Evolutionary conservation across 1,140 invertebrate species (phyloP).

Genomic region (Glomeris maerens): DNA sequence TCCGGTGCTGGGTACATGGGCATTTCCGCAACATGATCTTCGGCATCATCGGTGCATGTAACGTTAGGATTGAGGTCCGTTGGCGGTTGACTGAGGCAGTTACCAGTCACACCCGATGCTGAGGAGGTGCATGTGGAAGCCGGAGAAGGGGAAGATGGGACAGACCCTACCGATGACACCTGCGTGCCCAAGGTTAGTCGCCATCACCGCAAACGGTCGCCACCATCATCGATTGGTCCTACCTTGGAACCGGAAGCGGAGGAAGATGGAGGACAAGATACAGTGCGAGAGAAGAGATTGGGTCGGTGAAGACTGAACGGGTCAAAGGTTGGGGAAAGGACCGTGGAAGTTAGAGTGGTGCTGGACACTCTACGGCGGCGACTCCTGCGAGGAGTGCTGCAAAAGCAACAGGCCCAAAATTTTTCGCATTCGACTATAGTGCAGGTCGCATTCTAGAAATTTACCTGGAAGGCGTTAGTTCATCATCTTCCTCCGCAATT

Average conservation of each 20-base stretch:
- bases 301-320: slow-evolving; percentile 4
- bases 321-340: slow-evolving; percentile 1
- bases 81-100: slow-evolving; percentile 12
- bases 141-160: slow-evolving; percentile 29
- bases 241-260: neutral
- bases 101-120: slow-evolving; percentile 7
- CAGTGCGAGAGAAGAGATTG: neutral
- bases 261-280: neutral
- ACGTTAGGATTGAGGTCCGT: slow-evolving; percentile 8
- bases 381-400: slow-evolving; percentile 9
- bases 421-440: slow-evolving; percentile 19
- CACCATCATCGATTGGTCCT: neutral
- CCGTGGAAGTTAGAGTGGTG: slow-evolving; percentile 10
- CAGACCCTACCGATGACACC: slow-evolving; percentile 16
- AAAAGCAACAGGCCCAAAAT: neutral
- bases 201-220: neutral
- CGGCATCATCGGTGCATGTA: slow-evolving; percentile 5
- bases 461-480: slow-evolving; percentile 15
- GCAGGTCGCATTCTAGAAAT: slow-evolving; percentile 2
- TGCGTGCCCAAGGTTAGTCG: neutral
- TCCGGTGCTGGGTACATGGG: slow-evolving; percentile 9
- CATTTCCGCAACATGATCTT: neutral
- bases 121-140: slow-evolving; percentile 16
- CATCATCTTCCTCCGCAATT: slow-evolving; percentile 28
- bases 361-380: slow-evolving; percentile 14